Base-by-base conservation (phyloP, 2,797 vertebrate genomes). In the Halcyon badia region DNA sequence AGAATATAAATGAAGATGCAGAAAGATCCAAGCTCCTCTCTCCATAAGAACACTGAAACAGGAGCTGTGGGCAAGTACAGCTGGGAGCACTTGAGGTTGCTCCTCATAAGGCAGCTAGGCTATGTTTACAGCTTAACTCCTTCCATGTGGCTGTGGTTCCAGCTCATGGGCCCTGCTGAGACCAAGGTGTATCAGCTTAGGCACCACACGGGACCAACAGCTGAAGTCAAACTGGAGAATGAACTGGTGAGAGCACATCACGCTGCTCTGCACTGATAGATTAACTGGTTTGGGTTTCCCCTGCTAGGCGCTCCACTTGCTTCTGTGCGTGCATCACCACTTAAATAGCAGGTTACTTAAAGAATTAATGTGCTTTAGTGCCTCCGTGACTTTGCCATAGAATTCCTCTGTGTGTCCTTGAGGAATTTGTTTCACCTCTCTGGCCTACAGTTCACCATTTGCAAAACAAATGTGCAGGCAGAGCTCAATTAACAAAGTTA, bases 281-380 rank as follows among this genome's bases (percentile, higher is more conserved):
- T 72, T 31, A 46, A 48, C 19, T 70, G 26, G 15, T 72, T 87
- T 25, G 17, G 37, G 57, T 81, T 85, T 92, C 78, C 51, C 39
- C 37, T 58, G 65, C 39, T 76, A 46, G 71, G 76, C 33, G 17
- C 33, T 72, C 52, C 35, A 44, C 35, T 76, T 11, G 8, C 30
- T 87, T 90, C 71, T 89, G 48, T 80, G 42, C 60, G 64, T 4
- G 5, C 25, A 28, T 15, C 28, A 3, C 31, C 31, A 72, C 80
- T 90, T 77, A 96, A 93, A 87, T 69, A 94, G 54, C 19, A 92
- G 60, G 54, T 70, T 39, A 61, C 64, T 76, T 91, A 75, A 90
- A 90, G 89, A 91, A 95, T 89, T 90, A 41, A 95, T 73, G 68
- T 30, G 18, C 21, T 86, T 76, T 65, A 89, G 64, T 35, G n/a